Conservation (phyloP, 2,113 vertebrate genomes). For the Thamnophis sirtalis region DNA sequence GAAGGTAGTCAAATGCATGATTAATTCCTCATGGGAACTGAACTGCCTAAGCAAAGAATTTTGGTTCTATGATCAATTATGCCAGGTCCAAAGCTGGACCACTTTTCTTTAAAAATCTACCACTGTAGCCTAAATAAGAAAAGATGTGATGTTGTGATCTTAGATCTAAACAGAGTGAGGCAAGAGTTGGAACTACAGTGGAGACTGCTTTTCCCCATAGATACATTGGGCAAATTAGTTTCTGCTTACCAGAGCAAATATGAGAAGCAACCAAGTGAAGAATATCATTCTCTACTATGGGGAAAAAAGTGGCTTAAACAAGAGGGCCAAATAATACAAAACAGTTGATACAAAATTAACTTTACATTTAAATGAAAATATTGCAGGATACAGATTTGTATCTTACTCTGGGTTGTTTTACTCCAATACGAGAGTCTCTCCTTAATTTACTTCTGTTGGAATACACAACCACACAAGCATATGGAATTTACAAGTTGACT, state of each 20-base stretch:
- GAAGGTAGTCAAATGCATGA: neutral
- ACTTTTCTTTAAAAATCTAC: neutral
- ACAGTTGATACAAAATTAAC: neutral
- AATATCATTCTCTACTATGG: neutral
- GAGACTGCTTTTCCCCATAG: neutral
- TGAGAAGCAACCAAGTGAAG: neutral
- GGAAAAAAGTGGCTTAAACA: neutral
- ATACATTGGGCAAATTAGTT: neutral
- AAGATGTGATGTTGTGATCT: neutral
- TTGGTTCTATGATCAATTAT: neutral
- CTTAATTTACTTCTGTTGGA: neutral
- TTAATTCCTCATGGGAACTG: neutral
- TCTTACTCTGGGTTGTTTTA: neutral
- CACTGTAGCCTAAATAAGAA: neutral
- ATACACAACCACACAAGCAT: neutral
- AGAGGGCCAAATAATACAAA: neutral
- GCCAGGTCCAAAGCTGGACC: neutral
- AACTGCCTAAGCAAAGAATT: neutral
- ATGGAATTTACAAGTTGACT: neutral
- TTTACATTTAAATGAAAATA: neutral
- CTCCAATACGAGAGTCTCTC: neutral
- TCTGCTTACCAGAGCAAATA: neutral
- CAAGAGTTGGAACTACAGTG: neutral
- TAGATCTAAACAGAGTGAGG: neutral
- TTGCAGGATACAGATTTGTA: neutral